Conservation (phyloP, 2,113 vertebrate species). For the Centrocercus urophasianus region DNA sequence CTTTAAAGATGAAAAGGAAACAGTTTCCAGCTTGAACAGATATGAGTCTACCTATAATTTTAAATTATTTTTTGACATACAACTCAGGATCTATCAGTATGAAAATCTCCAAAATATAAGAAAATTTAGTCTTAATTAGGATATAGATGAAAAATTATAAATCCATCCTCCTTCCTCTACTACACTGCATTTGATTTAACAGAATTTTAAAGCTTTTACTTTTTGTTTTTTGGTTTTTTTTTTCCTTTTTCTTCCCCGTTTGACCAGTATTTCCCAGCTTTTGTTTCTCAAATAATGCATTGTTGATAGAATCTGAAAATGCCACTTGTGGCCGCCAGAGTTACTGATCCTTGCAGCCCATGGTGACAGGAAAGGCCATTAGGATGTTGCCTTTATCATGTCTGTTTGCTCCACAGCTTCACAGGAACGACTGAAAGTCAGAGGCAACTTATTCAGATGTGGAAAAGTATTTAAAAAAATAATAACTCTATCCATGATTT, state of each 20-base stretch:
- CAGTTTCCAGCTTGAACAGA: conserved; percentile 26
- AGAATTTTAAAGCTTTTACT: background rate
- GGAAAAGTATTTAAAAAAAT: background rate
- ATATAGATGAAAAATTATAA: conserved; percentile 19
- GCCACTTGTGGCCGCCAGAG: background rate
- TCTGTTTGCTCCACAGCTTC: background rate
- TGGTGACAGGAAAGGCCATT: background rate
- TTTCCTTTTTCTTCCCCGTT: background rate
- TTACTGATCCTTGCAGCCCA: background rate
- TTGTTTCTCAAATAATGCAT: background rate
- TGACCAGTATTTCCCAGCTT: background rate
- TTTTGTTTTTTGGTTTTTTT: background rate
- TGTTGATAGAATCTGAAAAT: background rate
- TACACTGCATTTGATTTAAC: background rate
- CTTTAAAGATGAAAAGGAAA: conserved; percentile 34
- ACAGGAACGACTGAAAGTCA: background rate
- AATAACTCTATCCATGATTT: background rate
- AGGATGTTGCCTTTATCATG: background rate
- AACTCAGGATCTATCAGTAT: conserved; percentile 30
- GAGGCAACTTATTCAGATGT: background rate
- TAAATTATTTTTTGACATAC: conserved; percentile 19
- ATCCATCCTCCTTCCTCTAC: background rate
- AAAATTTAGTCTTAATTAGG: conserved; percentile 9
- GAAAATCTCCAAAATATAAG: conserved; percentile 9
- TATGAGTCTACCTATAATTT: conserved; percentile 23